phyloP scores from a whole-genome alignment of 2,888 invertebrate species.

The Orthonychiurus folsomi region DNA sequence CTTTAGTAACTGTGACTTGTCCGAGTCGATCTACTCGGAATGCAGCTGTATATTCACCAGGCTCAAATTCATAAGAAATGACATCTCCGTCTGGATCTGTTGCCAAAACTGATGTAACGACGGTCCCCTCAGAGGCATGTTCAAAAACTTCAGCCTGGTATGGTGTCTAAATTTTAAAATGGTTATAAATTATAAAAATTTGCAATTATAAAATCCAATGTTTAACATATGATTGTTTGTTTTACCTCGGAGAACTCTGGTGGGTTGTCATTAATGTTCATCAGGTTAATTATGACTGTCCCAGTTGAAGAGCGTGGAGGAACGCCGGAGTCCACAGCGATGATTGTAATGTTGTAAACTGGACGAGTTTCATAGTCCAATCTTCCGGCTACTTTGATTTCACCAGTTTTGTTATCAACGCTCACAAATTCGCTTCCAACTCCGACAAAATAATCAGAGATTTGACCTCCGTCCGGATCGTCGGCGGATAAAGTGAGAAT shows the following conservation, averaged over 20 bases:
- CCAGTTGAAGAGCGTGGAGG: constrained; percentile 73
- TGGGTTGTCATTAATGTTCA: constrained; percentile 79
- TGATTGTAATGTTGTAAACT: constrained; percentile 65
- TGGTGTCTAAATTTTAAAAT: constrained; percentile 41
- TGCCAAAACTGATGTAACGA: constrained; percentile 63
- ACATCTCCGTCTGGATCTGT: constrained; percentile 67
- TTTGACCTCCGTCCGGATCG: constrained; percentile 68
- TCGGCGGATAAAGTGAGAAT: constrained; percentile 67
- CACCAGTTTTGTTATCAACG: constrained; percentile 70
- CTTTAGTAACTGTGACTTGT: constrained; percentile 61
- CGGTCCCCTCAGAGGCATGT: constrained; percentile 63
- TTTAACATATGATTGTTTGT: not conserved
- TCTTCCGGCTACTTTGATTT: constrained; percentile 50
- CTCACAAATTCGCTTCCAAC: constrained; percentile 64
- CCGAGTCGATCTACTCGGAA: constrained; percentile 60
- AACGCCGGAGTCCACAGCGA: constrained; percentile 76
- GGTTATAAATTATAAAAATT: not conserved
- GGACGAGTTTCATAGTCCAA: constrained; percentile 75
- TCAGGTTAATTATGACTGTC: constrained; percentile 62
- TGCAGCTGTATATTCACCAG: constrained; percentile 55
- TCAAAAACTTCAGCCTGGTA: constrained; percentile 68
- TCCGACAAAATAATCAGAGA: constrained; percentile 62
- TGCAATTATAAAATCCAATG: constrained; percentile 17
- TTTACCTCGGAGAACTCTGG: constrained; percentile 61
- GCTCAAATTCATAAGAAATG: constrained; percentile 45